A percentile compares a stretch with the other conserved stretches of the same genome.
Conservation (phyloP, 2,113 vertebrate species). For the Machaerirhynchus nigripectus region DNA sequence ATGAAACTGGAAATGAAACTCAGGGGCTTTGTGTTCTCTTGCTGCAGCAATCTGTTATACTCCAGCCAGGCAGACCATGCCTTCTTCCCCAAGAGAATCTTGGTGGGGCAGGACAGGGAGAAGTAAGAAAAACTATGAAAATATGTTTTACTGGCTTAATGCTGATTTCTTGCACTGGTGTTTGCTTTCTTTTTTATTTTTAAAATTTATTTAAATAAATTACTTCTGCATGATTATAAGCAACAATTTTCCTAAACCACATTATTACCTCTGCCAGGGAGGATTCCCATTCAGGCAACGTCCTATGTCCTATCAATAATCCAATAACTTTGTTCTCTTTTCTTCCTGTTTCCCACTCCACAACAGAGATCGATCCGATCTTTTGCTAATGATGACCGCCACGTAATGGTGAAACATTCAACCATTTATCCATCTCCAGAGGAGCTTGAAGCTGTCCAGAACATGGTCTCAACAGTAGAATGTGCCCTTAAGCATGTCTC, state of each 20-base stretch:
- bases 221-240: background rate
- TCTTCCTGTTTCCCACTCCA: background rate
- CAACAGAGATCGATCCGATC: slow-evolving; percentile 96
- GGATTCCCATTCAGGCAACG: background rate
- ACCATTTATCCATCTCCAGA: slow-evolving; percentile 96
- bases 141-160: background rate
- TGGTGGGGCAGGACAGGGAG: background rate
- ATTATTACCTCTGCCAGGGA: background rate
- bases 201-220: background rate
- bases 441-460: slow-evolving; percentile 95
- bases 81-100: background rate
- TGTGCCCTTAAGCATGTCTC: slow-evolving; percentile 97
- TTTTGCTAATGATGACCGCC: slow-evolving; percentile 97
- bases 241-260: background rate
- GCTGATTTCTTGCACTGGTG: background rate
- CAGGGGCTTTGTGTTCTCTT: background rate
- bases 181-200: background rate
- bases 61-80: background rate
- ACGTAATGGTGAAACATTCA: slow-evolving; percentile 99
- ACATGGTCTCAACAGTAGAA: slow-evolving; percentile 95
- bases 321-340: background rate
- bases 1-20: background rate
- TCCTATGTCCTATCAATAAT: background rate
- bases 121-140: background rate
- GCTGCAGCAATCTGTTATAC: background rate